Conservation (phyloP, 2,888 invertebrate genomes). For the Theretra japonica region DNA sequence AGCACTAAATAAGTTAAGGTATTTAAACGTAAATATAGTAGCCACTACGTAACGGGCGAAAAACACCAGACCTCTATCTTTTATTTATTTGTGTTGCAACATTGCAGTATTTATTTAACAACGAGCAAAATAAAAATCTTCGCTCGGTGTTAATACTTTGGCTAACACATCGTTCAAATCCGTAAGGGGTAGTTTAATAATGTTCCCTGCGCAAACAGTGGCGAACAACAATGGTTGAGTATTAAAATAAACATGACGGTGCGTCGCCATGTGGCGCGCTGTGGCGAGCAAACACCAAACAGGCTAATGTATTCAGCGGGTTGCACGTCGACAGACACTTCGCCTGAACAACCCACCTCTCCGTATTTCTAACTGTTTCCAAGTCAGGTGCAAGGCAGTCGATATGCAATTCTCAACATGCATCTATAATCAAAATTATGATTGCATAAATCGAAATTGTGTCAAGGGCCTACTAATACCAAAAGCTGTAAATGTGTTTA, state of each 20-base stretch:
- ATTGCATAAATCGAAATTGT: no score
- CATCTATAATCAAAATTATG: no score
- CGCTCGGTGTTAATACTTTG: slow-evolving; percentile 37
- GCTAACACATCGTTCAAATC: slow-evolving; percentile 55
- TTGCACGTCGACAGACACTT: slow-evolving; percentile 52
- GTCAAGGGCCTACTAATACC: no score
- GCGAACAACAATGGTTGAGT: slow-evolving; percentile 80
- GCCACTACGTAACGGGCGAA: neutral
- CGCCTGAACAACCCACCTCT: slow-evolving; percentile 17
- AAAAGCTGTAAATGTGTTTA: no score
- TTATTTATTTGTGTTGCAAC: neutral
- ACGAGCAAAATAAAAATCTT: slow-evolving; percentile 41
- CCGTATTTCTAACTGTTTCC: neutral
- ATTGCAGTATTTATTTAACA: slow-evolving; percentile 37
- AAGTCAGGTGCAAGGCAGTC: neutral
- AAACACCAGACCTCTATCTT: neutral
- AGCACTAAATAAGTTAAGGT: no score
- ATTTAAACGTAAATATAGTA: no score
- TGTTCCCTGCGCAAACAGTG: slow-evolving; percentile 73
- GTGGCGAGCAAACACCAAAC: slow-evolving; percentile 72
- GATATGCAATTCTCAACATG: neutral
- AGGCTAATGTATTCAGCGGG: slow-evolving; percentile 78
- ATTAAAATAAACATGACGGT: slow-evolving; percentile 81
- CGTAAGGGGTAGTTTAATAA: slow-evolving; percentile 73
- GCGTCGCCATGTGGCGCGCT: slow-evolving; percentile 77